These are phyloP conservation scores for Drosophila trichaetosa DNA, from an alignment of 2,888 invertebrate species.

Conservation along the genomic window DNA sequence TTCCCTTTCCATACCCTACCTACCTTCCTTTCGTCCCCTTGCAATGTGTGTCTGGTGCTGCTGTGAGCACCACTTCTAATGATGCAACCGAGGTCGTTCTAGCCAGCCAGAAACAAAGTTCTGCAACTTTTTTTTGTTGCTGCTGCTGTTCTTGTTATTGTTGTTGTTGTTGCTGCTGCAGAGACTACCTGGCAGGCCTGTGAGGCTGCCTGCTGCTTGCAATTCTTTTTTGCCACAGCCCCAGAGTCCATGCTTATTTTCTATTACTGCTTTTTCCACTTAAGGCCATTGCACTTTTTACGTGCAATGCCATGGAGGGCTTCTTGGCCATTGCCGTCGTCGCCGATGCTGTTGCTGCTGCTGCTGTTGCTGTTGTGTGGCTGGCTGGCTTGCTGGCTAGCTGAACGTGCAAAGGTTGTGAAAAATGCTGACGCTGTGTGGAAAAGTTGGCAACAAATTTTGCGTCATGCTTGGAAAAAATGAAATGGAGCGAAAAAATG, in stretches of 20 bases:
- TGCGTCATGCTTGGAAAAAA: constrained; percentile 80
- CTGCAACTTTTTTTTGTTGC: constrained; percentile 59
- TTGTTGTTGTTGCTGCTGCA: constrained; percentile 32
- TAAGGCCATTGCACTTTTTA: constrained; percentile 81
- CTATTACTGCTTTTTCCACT: constrained; percentile 81
- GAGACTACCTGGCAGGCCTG: constrained; percentile 47
- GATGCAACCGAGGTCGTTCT: constrained; percentile 79
- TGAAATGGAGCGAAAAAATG: constrained; percentile 81
- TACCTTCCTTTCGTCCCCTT: constrained; percentile 8
- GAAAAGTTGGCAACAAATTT: constrained; percentile 79
- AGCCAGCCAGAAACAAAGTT: constrained; percentile 58
- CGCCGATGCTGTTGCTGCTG: constrained; percentile 42
- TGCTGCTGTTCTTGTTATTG: constrained; percentile 27
- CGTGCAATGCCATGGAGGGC: constrained; percentile 80
- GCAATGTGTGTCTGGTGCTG: constrained; percentile 48
- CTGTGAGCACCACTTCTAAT: constrained; percentile 78
- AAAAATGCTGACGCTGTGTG: constrained; percentile 76
- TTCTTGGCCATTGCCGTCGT: constrained; percentile 71
- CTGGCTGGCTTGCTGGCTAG: constrained; percentile 32
- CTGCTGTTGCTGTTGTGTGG: constrained; percentile 16
- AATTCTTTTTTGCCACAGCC: constrained; percentile 67
- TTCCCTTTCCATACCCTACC: constrained; percentile 4
- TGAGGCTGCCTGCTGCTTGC: constrained; percentile 55
- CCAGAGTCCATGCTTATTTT: constrained; percentile 77
- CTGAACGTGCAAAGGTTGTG: constrained; percentile 80